phyloP scores from a whole-genome alignment of 2,888 invertebrate genomes.

The Tipula lateralis region DNA sequence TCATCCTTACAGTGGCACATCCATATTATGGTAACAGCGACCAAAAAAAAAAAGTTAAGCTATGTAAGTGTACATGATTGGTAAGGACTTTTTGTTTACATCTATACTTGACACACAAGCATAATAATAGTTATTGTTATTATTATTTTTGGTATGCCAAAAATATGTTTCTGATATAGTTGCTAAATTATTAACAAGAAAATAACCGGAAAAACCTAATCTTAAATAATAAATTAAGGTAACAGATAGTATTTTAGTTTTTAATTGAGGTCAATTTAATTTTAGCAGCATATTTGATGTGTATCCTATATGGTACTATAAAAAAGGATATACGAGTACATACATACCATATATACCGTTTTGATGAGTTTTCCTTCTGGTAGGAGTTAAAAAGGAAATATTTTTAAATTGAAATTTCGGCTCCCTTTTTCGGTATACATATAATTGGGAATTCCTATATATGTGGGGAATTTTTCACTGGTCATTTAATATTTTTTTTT shows the following conservation, averaged over 20 bases:
- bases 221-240: conserved; percentile 24
- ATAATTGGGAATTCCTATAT: neutral
- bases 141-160: neutral
- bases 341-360: neutral
- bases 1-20: neutral
- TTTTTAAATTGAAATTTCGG: conserved; percentile 16
- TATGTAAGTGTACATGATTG: neutral
- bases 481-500: neutral
- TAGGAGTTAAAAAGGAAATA: neutral
- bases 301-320: neutral
- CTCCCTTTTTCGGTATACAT: neutral
- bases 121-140: neutral
- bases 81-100: neutral
- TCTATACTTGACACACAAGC: too few relatives aligned
- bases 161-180: neutral
- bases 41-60: neutral
- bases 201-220: neutral
- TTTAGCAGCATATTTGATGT: neutral
- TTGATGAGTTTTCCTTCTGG: neutral
- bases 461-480: neutral
- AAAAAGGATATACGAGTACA: neutral
- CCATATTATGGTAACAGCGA: neutral
- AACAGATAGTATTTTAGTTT: neutral
- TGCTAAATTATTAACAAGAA: neutral
- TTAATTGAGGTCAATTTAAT: conserved; percentile 20